phyloP scores from a whole-genome alignment of 2,113 vertebrate species.

The Pterocles gutturalis region DNA sequence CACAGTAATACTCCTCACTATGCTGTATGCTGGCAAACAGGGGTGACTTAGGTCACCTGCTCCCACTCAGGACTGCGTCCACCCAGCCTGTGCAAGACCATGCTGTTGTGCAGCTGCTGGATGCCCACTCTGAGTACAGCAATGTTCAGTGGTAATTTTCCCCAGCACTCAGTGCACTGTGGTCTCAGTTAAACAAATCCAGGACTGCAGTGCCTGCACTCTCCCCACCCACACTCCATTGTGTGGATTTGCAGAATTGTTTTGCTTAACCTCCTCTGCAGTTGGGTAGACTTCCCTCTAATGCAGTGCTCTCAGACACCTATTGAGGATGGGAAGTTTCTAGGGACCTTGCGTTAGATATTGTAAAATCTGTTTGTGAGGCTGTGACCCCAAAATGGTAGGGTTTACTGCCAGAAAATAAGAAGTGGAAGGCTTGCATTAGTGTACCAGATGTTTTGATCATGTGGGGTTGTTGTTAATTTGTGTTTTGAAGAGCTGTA shows the following conservation, averaged over 20 bases:
- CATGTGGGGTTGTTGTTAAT: neutral
- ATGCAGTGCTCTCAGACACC: neutral
- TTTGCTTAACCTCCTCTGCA: conserved; percentile 1
- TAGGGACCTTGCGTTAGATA: neutral
- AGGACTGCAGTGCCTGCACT: neutral
- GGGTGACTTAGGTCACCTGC: neutral
- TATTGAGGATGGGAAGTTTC: neutral
- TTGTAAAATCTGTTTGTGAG: neutral
- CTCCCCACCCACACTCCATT: neutral
- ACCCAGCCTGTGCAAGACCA: neutral
- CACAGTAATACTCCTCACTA: neutral
- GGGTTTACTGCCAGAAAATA: neutral
- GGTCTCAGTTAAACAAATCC: neutral
- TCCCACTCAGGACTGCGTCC: neutral
- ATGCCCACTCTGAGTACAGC: rapidly evolving
- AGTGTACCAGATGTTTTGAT: neutral
- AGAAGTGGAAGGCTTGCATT: neutral
- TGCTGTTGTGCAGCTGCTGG: neutral
- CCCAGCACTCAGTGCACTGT: neutral
- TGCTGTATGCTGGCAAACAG: neutral
- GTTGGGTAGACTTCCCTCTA: neutral
- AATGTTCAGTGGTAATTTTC: neutral
- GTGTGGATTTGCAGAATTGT: neutral
- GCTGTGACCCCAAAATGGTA: neutral
- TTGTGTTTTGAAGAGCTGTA: neutral